Evolutionary conservation across 2,797 vertebrate species (phyloP).

Genomic region (Microctenopoma steveboyesi): DNA sequence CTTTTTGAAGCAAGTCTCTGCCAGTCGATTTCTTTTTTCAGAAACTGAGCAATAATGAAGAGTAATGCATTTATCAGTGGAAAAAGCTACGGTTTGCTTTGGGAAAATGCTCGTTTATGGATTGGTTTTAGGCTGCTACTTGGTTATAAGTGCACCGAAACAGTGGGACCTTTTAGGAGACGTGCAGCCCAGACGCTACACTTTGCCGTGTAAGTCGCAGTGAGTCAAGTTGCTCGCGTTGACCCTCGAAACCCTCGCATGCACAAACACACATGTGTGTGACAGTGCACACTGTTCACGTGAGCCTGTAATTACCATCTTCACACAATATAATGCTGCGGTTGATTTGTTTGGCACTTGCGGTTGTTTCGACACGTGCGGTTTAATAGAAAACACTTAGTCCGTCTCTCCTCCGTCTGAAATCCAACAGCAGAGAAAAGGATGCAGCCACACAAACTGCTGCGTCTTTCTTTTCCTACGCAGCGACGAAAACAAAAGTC

Average conservation of each 20-base stretch:
- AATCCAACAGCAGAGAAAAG: neutral
- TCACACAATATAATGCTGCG: neutral
- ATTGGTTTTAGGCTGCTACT: constrained; percentile 27
- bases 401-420: neutral
- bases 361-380: neutral
- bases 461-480: neutral
- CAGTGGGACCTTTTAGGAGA: constrained; percentile 33
- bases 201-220: neutral
- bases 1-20: constrained; percentile 1
- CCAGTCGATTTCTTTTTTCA: constrained; percentile 8
- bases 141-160: constrained; percentile 40
- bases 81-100: constrained; percentile 30
- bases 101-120: constrained; percentile 33
- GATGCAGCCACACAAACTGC: too few species aligned
- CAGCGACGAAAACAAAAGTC: neutral
- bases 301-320: neutral
- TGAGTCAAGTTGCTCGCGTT: neutral
- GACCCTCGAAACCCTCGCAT: neutral
- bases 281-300: too few species aligned
- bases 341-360: neutral
- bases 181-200: neutral
- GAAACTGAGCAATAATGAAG: constrained; percentile 22
- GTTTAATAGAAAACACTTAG: neutral
- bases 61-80: constrained; percentile 46
- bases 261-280: too few species aligned